A percentile compares a stretch with the other conserved stretches of the same genome.
Evolutionary conservation across 2,113 vertebrate species (phyloP).

Genomic region (Catharus minimus): DNA sequence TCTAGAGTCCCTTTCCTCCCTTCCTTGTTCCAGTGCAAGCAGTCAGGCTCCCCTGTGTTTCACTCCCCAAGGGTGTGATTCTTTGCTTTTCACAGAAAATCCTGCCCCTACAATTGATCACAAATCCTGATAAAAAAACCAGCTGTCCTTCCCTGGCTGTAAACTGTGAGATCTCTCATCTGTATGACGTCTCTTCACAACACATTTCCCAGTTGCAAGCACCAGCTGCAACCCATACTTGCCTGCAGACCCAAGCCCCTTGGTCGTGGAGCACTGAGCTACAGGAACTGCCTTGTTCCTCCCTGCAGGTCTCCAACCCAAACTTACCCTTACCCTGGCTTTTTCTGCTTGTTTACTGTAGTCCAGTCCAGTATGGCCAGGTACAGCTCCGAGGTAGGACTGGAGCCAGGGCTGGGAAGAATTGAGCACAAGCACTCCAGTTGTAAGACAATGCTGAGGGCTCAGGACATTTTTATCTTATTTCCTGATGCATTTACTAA

Average conservation of each 20-base stretch:
- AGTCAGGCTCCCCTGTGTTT: not conserved
- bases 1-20: not conserved
- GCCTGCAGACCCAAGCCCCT: not conserved
- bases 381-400: not conserved
- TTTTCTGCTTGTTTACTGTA: not conserved
- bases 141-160: not conserved
- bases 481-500: slow-evolving; percentile 21
- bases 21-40: not conserved
- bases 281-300: not conserved
- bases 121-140: not conserved
- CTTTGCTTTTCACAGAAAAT: not conserved
- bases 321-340: not conserved
- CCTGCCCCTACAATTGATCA: not conserved
- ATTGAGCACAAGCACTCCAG: not conserved
- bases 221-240: not conserved
- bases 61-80: not conserved
- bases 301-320: not conserved
- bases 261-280: not conserved
- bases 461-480: not conserved
- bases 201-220: not conserved
- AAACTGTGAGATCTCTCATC: not conserved
- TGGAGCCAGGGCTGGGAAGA: not conserved
- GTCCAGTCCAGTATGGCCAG: rapidly evolving
- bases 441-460: not conserved
- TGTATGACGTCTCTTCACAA: not conserved